phyloP scores from a whole-genome alignment of 2,113 vertebrate species.

The Noturus placidus region DNA sequence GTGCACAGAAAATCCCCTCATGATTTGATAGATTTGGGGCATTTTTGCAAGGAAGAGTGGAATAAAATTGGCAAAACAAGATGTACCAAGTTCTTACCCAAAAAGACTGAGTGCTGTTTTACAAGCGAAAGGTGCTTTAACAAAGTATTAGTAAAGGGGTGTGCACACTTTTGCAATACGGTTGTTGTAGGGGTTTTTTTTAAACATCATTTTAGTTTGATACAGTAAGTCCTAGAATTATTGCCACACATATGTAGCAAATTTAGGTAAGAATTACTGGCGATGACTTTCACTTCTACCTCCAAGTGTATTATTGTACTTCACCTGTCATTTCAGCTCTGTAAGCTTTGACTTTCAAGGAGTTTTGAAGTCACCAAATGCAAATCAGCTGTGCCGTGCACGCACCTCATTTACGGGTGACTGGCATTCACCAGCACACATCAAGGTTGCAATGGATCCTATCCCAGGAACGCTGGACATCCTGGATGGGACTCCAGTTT shows the following conservation, averaged over 20 bases:
- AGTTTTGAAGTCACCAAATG: slow-evolving; percentile 4
- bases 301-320: not conserved
- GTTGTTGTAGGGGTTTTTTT: not conserved
- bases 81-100: not conserved
- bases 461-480: not conserved
- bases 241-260: not conserved
- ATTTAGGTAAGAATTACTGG: not conserved
- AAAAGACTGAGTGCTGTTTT: not conserved
- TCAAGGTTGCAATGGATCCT: not conserved
- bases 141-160: not conserved
- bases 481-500: not conserved
- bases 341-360: slow-evolving; percentile 1
- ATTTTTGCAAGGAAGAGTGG: not conserved
- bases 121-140: not conserved
- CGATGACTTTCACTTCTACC: not conserved
- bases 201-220: not conserved
- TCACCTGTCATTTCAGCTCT: not conserved
- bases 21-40: not conserved
- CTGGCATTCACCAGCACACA: not conserved
- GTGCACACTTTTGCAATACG: not conserved
- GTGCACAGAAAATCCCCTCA: not conserved
- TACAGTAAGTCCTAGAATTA: not conserved
- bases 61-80: not conserved
- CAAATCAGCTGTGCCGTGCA: not conserved
- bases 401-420: not conserved